Evolutionary conservation across 2,113 vertebrate genomes (phyloP), one percentile per base, ranked within the genome.

Genomic region (Charadrius vociferus): DNA sequence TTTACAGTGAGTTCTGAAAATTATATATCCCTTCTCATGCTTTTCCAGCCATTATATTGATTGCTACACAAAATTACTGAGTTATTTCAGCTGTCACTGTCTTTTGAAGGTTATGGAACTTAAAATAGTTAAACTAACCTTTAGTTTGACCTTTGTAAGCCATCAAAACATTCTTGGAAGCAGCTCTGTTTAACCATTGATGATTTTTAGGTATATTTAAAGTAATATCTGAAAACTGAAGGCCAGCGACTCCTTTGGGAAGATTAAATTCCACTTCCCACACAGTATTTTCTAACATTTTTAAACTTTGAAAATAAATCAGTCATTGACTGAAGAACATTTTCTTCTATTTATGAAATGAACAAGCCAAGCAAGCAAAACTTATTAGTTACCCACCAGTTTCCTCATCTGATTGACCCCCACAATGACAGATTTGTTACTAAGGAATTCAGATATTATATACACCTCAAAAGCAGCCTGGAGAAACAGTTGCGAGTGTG

Each of bases 81-180:
- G 47, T 93, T 92, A 94, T 91, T 95, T 91, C 82, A 94, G 75
- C 78, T 90, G 68, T 88, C 30, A 6, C 85, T 89, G n/a, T 81
- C n/a, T 92, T 96, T 90, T 86, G 86, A 96, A 95, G 73, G 75
- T 95, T 94, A 75, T 77, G 7, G 45, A 82, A 87, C 75, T 82
- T 71, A 80, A 95, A 97, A 93, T 34, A 91, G 84, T 87, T 85
- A 95, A 95, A 83, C 72, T 85, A 94, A 94, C 66, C 94, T 96
- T 95, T 87, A 85, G 41, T 82, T 68, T 95, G 96, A 95, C 90
- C 70, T 96, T 95, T 92, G 16, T 70, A 88, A 94, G 62, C 47
- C 75, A 91, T 83, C 79, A 85, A 93, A 96, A 95, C 86, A 88
- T 86, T 90, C 75, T 68, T 85, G 73, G 59, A 92, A 92, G 43